These are phyloP conservation scores for Drosophila hamatofila DNA, from an alignment of 2,888 invertebrate genomes.

Conservation along the genomic window DNA sequence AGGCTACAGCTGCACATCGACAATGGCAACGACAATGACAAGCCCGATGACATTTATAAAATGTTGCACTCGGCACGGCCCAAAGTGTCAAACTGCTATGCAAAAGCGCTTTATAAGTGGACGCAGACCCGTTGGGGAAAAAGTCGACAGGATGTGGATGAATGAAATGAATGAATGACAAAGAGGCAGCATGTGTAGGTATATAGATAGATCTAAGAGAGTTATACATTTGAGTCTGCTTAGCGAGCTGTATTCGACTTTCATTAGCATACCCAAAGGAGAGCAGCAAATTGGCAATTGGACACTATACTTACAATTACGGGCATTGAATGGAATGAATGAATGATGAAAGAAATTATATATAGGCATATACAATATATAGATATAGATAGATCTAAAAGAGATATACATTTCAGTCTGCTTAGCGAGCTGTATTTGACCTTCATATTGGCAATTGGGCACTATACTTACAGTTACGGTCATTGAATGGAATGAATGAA, in stretches of 20 bases:
- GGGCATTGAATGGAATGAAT: no score
- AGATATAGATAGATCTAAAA: no score
- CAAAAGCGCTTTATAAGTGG: conserved; percentile 1
- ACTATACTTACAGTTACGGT: no score
- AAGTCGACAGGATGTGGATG: background rate
- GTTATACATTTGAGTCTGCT: background rate
- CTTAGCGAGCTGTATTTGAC: no score
- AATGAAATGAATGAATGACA: background rate
- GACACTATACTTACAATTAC: background rate
- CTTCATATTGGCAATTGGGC: no score
- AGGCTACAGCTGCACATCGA: background rate
- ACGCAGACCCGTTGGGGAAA: background rate
- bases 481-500: no score
- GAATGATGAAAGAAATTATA: background rate
- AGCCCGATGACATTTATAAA: conserved; percentile 10
- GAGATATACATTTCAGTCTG: no score
- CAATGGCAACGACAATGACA: background rate
- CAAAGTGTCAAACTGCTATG: background rate
- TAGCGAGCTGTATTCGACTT: background rate
- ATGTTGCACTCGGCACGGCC: background rate
- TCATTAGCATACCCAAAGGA: no score
- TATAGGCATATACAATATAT: no score
- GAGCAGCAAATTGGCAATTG: no score
- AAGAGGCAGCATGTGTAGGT: background rate
- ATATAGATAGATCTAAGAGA: no score